Base-by-base conservation (phyloP, 1,140 invertebrate species). In the Zelostemma sp. region DNA sequence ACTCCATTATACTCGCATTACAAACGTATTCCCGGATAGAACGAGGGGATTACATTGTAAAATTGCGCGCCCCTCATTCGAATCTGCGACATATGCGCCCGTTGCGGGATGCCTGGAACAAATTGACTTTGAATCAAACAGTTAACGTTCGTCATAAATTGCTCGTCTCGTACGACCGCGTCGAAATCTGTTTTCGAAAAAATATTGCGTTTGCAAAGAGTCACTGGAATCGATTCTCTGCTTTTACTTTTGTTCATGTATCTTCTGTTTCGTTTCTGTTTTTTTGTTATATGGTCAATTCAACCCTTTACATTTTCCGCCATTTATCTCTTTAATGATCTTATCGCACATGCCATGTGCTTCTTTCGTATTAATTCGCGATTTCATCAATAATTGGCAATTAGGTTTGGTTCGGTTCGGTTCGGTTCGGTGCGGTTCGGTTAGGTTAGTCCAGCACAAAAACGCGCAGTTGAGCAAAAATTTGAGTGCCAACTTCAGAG, bases 1-100 rank as follows among this genome's bases (percentile, higher is more conserved):
- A 77, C 71, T 77, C 75, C 56, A 77, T 79, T 79, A 77, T 79
- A 77, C 67, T 72, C 77, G 45, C 72, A 74, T 79, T 77, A 76
- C 72, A 74, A 73, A 73, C 72, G 75, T 68, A 74, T 77, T 79
- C 74, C 68, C 63, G 54, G 53, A 33, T 31, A 43, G 48, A 35
- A n/a, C 33, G 21, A 31, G 64, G 68, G 72, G 60, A 65, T 65
- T 59, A 64, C 61, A 62, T 71, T 69, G 68, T 70, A 67, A 66
- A 63, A 69, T 69, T 71, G 63, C 69, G 72, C 61, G 69, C 48
- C 68, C 68, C 56, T 62, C 62, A 58, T 65, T 68, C 58, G 63
- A 66, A 64, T 68, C 62, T 59, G 64, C 68, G 59, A 60, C 72
- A 72, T 74, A 72, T 72, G 68, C 64, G 61, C 65, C 58, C 62